phyloP scores from a whole-genome alignment of 2,113 vertebrate genomes.

The Casuarius casuarius region DNA sequence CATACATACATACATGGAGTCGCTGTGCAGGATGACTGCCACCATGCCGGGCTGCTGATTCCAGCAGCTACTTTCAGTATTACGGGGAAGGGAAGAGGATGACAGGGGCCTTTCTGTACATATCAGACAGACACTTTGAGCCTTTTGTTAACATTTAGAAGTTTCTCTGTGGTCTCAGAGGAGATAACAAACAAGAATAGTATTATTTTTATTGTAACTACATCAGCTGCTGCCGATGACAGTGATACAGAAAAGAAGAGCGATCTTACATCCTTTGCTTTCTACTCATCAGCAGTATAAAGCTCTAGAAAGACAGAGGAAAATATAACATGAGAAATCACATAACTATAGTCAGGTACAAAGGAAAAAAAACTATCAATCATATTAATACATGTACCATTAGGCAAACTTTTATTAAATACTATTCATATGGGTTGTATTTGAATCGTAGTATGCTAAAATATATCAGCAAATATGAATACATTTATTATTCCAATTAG shows the following conservation, averaged over 20 bases:
- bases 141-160: conserved; percentile 40
- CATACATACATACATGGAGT: background rate
- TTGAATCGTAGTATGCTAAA: background rate
- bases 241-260: background rate
- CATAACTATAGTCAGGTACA: background rate
- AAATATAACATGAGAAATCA: background rate
- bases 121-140: background rate
- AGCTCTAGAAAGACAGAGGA: background rate
- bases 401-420: conserved; percentile 14
- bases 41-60: conserved; percentile 24
- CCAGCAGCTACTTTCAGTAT: background rate
- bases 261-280: conserved; percentile 30
- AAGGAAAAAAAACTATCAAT: background rate
- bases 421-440: background rate
- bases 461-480: background rate
- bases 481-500: conserved; percentile 29
- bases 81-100: conserved; percentile 26
- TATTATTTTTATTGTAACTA: conserved; percentile 6
- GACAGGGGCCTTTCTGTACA: conserved; percentile 15
- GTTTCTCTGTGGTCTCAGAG: background rate
- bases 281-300: conserved; percentile 21
- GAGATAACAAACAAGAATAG: conserved; percentile 13
- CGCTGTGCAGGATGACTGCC: background rate
- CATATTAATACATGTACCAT: background rate
- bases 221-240: conserved; percentile 5